These are phyloP conservation scores for Apogon talboti DNA, from an alignment of 2,797 vertebrate species.

Conservation along the genomic window DNA sequence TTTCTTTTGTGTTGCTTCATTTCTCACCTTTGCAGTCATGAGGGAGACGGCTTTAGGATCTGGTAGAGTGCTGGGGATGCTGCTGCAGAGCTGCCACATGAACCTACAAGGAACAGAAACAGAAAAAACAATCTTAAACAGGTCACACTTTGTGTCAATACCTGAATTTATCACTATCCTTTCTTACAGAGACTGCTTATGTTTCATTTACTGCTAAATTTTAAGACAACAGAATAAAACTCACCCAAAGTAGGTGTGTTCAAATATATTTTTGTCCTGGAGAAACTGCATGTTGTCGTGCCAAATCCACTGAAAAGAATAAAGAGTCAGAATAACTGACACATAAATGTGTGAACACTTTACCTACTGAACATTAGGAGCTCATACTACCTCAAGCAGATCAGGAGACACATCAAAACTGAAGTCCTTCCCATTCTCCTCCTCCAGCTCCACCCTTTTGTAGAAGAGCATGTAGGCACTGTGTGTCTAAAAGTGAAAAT, in stretches of 20 bases:
- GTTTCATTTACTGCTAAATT: not conserved
- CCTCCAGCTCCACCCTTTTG: constrained; percentile 95
- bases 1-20: not conserved
- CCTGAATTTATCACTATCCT: no score
- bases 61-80: constrained; percentile 96
- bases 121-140: not conserved
- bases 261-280: constrained; percentile 99
- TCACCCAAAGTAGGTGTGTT: constrained; percentile 99
- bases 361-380: rapidly evolving
- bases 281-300: constrained; percentile 99
- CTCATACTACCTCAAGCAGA: constrained; percentile 79
- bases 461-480: constrained; percentile 99
- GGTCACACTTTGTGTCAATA: no score
- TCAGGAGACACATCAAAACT: constrained; percentile 97
- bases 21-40: constrained; percentile 97
- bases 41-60: constrained; percentile 97
- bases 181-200: not conserved
- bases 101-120: constrained; percentile 81
- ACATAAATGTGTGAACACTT: rapidly evolving
- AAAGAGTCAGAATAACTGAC: not conserved
- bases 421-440: constrained; percentile 95
- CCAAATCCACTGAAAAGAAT: constrained; percentile 95
- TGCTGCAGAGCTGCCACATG: constrained; percentile 99
- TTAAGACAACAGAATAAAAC: constrained; percentile 46
- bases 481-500: constrained; percentile 87